Conservation (phyloP, 2,797 vertebrate species). For the Loris lydekkerianus region DNA sequence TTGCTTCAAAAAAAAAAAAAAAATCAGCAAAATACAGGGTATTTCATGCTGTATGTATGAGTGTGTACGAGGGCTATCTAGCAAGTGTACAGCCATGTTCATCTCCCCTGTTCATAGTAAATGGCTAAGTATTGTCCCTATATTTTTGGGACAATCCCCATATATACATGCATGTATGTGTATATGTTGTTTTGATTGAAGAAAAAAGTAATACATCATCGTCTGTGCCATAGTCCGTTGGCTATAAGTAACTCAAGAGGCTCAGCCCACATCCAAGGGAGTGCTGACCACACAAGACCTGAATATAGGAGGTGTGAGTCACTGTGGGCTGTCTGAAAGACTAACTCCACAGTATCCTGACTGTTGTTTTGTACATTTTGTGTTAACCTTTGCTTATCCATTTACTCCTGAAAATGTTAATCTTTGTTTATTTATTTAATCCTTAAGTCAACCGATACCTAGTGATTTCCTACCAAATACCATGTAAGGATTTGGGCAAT, state of each 20-base stretch:
- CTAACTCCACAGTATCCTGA: not conserved
- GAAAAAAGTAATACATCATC: not conserved
- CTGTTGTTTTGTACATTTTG: not conserved
- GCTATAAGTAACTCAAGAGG: not conserved
- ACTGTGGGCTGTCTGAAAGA: fast-evolving
- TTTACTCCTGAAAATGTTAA: not conserved
- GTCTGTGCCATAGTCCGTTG: not conserved
- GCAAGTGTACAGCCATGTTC: too few relatives aligned
- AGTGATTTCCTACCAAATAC: not conserved
- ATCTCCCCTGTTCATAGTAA: too few relatives aligned
- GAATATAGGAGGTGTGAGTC: not conserved
- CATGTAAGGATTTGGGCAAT: not conserved
- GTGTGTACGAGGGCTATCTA: too few relatives aligned
- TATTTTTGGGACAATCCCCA: not conserved
- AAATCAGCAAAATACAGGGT: not conserved
- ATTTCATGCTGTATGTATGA: not conserved
- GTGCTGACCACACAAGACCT: not conserved
- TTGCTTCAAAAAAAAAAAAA: not conserved
- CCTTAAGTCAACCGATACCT: not conserved
- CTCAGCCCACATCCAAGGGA: not conserved
- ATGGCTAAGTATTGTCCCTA: too few relatives aligned
- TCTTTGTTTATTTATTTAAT: not conserved
- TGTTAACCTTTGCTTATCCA: not conserved
- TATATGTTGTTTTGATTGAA: not conserved
- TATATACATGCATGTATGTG: not conserved